Percentiles rank a stretch among this genome's conserved stretches.
Evolutionary conservation across 2,113 vertebrate species (phyloP).

Genomic region (Phalacrocorax pelagicus): DNA sequence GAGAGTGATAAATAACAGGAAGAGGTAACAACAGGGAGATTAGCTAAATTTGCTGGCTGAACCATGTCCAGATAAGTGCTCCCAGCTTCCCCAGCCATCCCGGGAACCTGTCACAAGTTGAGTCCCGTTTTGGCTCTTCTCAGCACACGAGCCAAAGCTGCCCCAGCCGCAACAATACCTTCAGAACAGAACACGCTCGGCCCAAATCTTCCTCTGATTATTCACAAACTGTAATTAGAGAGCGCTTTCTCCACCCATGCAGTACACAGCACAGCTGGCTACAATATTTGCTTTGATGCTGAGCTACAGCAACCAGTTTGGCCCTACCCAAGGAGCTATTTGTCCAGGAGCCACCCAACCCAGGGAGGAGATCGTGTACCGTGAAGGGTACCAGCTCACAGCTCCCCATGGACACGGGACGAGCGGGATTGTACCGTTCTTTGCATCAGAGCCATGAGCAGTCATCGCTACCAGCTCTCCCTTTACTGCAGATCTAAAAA

Average conservation of each 20-base stretch:
- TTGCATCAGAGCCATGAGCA: background rate
- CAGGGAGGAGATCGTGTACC: rapidly evolving
- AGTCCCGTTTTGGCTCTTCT: background rate
- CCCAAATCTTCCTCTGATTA: background rate
- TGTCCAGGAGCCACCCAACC: background rate
- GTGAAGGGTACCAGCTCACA: background rate
- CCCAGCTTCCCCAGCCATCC: background rate
- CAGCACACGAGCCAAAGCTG: rapidly evolving
- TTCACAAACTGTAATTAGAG: background rate
- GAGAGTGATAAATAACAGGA: rapidly evolving
- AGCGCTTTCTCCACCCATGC: background rate
- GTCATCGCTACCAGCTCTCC: background rate
- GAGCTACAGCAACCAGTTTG: background rate
- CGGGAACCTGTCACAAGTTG: background rate
- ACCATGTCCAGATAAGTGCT: background rate
- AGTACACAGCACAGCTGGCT: background rate
- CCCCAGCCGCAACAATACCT: rapidly evolving
- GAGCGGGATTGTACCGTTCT: background rate
- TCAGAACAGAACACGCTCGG: background rate
- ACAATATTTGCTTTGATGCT: background rate
- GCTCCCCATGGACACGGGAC: rapidly evolving
- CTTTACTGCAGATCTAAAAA: background rate
- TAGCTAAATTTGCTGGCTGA: background rate
- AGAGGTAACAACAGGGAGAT: background rate
- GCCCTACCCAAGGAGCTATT: background rate